Evolutionary conservation across 2,888 invertebrate species (phyloP), one percentile per base, ranked within the genome.

Genomic region (Bibio marci): DNA sequence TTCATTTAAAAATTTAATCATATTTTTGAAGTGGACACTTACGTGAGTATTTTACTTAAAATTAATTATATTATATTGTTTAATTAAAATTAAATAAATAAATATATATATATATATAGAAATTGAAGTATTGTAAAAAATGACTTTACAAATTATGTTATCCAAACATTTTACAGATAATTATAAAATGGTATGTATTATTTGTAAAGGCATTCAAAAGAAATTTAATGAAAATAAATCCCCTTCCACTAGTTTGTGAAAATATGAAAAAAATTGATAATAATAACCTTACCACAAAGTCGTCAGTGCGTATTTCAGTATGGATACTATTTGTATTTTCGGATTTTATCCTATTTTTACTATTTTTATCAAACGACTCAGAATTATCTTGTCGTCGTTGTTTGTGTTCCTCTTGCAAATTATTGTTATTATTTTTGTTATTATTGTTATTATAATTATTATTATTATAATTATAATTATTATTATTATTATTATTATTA

Each of bases 271-370:
- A 32, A 32, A 22, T 53, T 59, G 59, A 59, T 55, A 57, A 60
- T 69, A 65, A 62, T 61, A 62, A 61, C 59, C 62, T 62, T 62
- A 77, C 68, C 62, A 76, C 70, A 63, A 76, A 66, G 66, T 76
- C 76, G 62, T 74, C 73, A 56, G 73, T 73, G 56, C 74, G 67
- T 56, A 74, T 74, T 66, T 76, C 74, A 54, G 71, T 71, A 64
- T 71, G 69, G 57, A 69, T 69, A 60, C 67, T 69, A 63, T 67
- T 59, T 53, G 56, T 52, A 53, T 61, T 59, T 54, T 55, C 57
- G 55, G 53, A 55, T 56, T 59, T 56, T 52, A 52, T 46, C 52
- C 51, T 50, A 52, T 52, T 49, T 43, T 40, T 31, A 39, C 42
- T 34, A 40, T 33, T 14, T 13, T 25, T 25, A 35, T 35, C 35